Percentiles rank a stretch among this genome's conserved stretches.
Evolutionary conservation across 2,113 vertebrate genomes (phyloP).

Genomic region (Naja naja): DNA sequence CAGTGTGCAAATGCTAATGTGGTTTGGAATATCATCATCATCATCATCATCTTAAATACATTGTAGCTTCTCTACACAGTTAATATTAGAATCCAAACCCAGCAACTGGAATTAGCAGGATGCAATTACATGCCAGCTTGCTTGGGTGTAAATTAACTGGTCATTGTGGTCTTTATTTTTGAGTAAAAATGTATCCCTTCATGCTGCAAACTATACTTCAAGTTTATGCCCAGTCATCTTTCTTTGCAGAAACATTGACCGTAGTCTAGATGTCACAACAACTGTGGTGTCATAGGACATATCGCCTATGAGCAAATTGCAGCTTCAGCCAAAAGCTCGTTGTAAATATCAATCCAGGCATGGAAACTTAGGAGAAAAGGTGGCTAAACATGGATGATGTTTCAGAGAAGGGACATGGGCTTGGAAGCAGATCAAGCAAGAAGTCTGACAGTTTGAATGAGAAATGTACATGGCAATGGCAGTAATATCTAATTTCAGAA

Average conservation of each 20-base stretch:
- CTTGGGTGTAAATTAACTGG: neutral
- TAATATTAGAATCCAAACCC: neutral
- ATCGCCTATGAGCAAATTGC: neutral
- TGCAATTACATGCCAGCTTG: neutral
- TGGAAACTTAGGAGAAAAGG: neutral
- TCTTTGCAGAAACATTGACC: neutral
- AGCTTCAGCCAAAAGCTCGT: neutral
- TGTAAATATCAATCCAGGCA: neutral
- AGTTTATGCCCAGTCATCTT: neutral
- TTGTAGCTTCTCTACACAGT: neutral
- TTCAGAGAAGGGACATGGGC: neutral
- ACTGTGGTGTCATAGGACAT: neutral
- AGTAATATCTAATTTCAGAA: slow-evolving; percentile 24
- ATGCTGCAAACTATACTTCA: neutral
- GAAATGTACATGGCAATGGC: neutral
- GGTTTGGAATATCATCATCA: neutral
- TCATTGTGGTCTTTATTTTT: neutral
- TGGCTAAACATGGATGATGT: neutral
- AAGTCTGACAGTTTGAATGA: neutral
- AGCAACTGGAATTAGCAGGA: neutral
- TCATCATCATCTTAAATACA: neutral
- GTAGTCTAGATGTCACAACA: neutral
- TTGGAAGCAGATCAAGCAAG: neutral
- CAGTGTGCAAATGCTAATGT: neutral
- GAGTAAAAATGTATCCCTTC: neutral